Conservation (phyloP, 1,140 invertebrate genomes). For the Ctenoplectra terminalis region DNA sequence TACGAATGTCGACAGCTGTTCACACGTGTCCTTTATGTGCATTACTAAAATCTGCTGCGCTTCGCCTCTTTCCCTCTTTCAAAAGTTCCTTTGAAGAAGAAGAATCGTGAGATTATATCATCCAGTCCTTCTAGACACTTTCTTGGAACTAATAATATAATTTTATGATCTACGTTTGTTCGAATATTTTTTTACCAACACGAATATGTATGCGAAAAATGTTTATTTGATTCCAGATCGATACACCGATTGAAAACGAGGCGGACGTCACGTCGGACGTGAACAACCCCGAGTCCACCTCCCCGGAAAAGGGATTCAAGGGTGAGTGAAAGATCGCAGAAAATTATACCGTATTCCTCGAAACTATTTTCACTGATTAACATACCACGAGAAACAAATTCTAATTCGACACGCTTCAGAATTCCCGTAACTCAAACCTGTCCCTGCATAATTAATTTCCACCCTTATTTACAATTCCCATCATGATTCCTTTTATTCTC, state of each 20-base stretch:
- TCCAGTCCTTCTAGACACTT: too few species aligned
- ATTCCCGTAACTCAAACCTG: background rate
- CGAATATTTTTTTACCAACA: too few species aligned
- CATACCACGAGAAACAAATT: too few species aligned
- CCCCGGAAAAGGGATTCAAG: constrained; percentile 81
- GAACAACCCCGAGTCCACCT: constrained; percentile 73
- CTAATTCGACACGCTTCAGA: background rate
- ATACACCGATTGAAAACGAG: constrained; percentile 76
- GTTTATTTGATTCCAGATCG: constrained; percentile 75
- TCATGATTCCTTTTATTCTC: background rate
- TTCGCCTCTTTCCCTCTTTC: background rate
- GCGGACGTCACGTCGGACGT: constrained; percentile 74
- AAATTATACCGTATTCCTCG: constrained; percentile 10
- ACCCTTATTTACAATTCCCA: background rate
- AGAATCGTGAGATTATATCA: constrained; percentile 14
- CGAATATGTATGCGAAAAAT: too few species aligned
- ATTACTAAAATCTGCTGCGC: constrained; percentile 32
- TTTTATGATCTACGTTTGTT: too few species aligned
- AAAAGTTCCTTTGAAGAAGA: background rate
- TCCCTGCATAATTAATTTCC: background rate
- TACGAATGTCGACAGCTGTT: constrained; percentile 71
- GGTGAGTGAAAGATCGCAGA: constrained; percentile 66
- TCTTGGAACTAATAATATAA: too few species aligned
- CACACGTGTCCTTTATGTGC: constrained; percentile 72
- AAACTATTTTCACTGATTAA: background rate